Evolutionary conservation across 2,797 vertebrate species (phyloP), one percentile per base, ranked within the genome.

Genomic region (Anguilla anguilla): DNA sequence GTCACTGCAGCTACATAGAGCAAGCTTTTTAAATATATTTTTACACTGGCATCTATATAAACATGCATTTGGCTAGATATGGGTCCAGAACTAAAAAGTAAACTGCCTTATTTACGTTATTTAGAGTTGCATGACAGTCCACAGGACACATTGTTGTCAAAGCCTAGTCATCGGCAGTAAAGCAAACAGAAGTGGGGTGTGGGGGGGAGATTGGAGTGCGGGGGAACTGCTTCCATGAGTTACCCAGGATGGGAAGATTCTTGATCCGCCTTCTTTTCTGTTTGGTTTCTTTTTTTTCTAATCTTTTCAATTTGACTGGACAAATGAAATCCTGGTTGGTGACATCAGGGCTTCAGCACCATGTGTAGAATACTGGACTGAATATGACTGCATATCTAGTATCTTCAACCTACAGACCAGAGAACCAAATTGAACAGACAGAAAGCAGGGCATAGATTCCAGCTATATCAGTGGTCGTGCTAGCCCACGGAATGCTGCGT

Each of bases 1-100:
- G 96, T 96, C 95, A 96, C 94, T 95, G 96, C 95, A 96, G 94
- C 95, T 96, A 96, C 95, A 96, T 95, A 79, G 95, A 97, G 95
- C 96, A 97, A 97, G 96, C 96, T 95, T 96, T 93, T 91, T 94
- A 79, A 79, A 79, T 43, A 94, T 95, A 55, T 93, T 90, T 93
- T 89, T 91, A 91, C 89, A 91, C 93, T 28, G 85, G 91, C 92
- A 88, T 79, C 35, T 91, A 92, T 94, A 93, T 92, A 92, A 94
- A 97, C 96, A 96, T 97, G 95, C 96, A 97, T 96, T 96, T 94
- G 95, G 95, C 95, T 96, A 96, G 95, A 96, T 96, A 96, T 93
- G 94, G 93, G 95, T 96, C 95, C 11, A 94, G 94, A 96, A 96
- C 94, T 95, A 79, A 79, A 79, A 79, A 43, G 13, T 79, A 95